Conservation (phyloP, 2,113 vertebrate genomes). For the Triplophysa siluroides region DNA sequence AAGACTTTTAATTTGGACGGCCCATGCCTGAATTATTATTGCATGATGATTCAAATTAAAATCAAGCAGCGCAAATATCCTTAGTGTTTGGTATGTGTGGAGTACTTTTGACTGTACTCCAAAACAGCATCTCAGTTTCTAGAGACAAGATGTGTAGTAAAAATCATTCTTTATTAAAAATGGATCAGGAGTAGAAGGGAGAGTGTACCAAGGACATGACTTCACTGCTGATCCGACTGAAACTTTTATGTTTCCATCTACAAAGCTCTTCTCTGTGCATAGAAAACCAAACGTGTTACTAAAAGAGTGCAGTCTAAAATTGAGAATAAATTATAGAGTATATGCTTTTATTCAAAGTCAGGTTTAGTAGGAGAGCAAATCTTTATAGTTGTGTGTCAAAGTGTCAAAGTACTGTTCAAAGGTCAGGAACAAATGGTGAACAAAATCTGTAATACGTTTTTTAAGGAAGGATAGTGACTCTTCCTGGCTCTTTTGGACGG, state of each 20-base stretch:
- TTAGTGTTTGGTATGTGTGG: background rate
- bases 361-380: background rate
- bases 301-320: background rate
- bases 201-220: conserved; percentile 17
- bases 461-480: background rate
- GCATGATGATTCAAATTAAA: background rate
- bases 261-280: conserved; percentile 9
- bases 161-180: conserved; percentile 34
- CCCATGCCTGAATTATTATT: background rate
- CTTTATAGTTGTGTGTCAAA: background rate
- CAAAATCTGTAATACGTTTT: background rate
- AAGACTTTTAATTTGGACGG: background rate
- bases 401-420: background rate
- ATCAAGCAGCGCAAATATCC: background rate
- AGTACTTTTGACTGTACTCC: background rate
- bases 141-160: conserved; percentile 2
- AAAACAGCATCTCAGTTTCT: background rate
- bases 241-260: conserved; percentile 40
- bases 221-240: conserved; percentile 30
- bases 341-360: conserved; percentile 10
- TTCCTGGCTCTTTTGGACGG: background rate
- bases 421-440: background rate
- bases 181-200: conserved; percentile 1
- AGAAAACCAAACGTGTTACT: conserved; percentile 20
- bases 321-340: conserved; percentile 23